Conservation (phyloP, 2,797 vertebrate genomes). For the Enteromius viviparus region DNA sequence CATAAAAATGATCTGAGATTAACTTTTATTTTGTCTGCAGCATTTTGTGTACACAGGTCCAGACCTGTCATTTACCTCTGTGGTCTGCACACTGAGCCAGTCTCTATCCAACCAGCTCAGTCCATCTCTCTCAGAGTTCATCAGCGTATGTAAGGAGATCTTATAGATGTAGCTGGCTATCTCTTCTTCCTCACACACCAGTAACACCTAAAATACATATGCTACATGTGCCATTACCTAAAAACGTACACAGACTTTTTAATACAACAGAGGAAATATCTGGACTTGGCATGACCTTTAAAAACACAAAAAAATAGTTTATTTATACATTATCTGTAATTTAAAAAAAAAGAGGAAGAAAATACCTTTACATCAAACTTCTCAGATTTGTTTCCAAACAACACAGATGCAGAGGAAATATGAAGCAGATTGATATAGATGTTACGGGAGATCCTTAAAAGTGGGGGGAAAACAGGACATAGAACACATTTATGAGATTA, state of each 20-base stretch:
- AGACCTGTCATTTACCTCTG: slow-evolving; percentile 77
- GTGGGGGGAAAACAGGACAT: not conserved
- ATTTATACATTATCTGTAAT: not conserved
- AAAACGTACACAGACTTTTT: not conserved
- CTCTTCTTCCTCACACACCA: slow-evolving; percentile 80
- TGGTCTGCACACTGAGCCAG: slow-evolving; percentile 84
- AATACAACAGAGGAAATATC: not conserved
- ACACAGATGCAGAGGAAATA: slow-evolving; percentile 85
- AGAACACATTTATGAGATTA: not conserved
- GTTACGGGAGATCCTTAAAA: slow-evolving; percentile 78
- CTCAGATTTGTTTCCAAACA: slow-evolving; percentile 81
- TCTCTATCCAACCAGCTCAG: slow-evolving; percentile 83
- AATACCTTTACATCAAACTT: slow-evolving; percentile 90
- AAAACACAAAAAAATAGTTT: not conserved
- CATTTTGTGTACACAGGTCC: not conserved
- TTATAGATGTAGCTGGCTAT: slow-evolving; percentile 80
- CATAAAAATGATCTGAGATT: not conserved
- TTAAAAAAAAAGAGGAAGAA: not conserved
- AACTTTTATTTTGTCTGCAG: not conserved
- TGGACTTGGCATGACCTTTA: not conserved
- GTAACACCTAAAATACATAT: slow-evolving; percentile 78
- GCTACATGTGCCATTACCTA: not conserved
- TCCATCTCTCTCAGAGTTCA: slow-evolving; percentile 76
- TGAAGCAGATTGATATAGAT: slow-evolving; percentile 82
- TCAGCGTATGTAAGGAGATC: slow-evolving; percentile 85